These are phyloP conservation scores for Gortyna flavago DNA, from an alignment of 2,888 invertebrate species.

Conservation along the genomic window DNA sequence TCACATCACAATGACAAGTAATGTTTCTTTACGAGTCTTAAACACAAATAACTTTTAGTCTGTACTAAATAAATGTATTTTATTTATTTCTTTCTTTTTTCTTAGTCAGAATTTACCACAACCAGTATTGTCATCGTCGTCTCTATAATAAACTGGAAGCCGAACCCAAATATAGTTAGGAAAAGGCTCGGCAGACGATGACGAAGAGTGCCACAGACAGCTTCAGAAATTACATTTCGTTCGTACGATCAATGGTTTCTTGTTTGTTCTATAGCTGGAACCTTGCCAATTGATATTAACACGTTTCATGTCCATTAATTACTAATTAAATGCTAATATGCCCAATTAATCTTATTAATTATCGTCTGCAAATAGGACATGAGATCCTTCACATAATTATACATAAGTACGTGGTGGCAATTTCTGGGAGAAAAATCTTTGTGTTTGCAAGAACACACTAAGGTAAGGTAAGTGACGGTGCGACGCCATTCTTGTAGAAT, in stretches of 20 bases:
- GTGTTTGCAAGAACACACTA: background rate
- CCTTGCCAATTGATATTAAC: conserved; percentile 7
- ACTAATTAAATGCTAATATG: conserved; percentile 6
- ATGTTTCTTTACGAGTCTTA: too few species aligned
- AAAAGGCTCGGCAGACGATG: background rate
- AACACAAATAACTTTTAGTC: too few species aligned
- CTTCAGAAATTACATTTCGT: conserved; percentile 17
- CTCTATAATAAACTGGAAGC: background rate
- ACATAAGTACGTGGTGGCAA: background rate
- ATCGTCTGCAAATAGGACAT: background rate
- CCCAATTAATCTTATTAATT: conserved; percentile 29
- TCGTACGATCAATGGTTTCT: background rate
- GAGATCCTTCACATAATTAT: background rate
- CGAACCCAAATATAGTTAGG: background rate
- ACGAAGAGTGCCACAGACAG: background rate
- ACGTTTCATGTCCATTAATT: conserved; percentile 11
- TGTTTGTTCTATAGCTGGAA: background rate
- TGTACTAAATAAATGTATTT: too few species aligned
- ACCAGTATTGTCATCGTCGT: background rate
- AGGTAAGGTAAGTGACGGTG: too few species aligned
- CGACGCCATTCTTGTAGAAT: too few species aligned
- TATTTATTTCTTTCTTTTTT: too few species aligned
- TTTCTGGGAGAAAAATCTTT: background rate
- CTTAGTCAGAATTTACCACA: background rate
- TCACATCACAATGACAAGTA: too few species aligned